phyloP scores from a whole-genome alignment of 2,113 vertebrate genomes.

The Lophura nycthemera region DNA sequence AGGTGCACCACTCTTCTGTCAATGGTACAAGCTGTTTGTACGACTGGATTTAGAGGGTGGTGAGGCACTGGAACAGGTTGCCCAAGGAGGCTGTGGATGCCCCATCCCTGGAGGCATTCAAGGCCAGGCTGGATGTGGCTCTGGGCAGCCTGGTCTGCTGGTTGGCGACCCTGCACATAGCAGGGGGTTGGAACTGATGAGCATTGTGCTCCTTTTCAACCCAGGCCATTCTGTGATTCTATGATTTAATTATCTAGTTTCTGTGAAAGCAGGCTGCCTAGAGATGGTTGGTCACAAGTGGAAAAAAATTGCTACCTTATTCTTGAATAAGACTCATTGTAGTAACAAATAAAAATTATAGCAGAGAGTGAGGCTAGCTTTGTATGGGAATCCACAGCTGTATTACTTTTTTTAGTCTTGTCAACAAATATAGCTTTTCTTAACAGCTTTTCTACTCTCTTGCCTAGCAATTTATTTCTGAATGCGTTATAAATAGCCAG shows the following conservation, averaged over 20 bases:
- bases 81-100: too few relatives aligned
- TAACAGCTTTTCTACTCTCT: not conserved
- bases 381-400: not conserved
- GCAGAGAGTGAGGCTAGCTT: not conserved
- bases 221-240: too few relatives aligned
- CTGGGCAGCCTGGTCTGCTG: too few relatives aligned
- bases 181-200: too few relatives aligned
- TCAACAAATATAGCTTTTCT: not conserved
- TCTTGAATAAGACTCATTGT: not conserved
- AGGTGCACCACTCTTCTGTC: not conserved
- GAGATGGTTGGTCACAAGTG: not conserved
- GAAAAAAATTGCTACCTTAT: not conserved
- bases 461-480: not conserved
- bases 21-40: not conserved
- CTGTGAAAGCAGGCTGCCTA: not conserved
- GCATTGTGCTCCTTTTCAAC: too few relatives aligned
- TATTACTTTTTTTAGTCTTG: not conserved
- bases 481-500: conserved; percentile 5
- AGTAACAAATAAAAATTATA: not conserved
- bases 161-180: too few relatives aligned
- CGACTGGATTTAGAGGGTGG: not conserved
- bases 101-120: too few relatives aligned
- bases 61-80: too few relatives aligned
- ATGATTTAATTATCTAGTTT: not conserved
- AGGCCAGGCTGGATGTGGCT: too few relatives aligned